A percentile compares a stretch with the other conserved stretches of the same genome.
phyloP scores from a whole-genome alignment of 1,140 invertebrate species.

The Bombus sibiricus region DNA sequence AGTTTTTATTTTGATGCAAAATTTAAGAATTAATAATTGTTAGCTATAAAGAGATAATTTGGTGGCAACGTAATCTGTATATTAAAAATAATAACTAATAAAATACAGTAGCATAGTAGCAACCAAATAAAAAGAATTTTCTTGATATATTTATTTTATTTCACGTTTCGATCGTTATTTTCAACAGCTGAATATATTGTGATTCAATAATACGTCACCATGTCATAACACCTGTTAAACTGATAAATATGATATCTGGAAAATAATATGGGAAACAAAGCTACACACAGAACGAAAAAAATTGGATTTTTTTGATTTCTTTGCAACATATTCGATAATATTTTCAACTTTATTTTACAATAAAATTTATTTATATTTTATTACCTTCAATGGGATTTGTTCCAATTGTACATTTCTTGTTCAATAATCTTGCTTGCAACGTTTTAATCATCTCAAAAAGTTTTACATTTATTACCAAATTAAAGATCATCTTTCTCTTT shows the following conservation, averaged over 20 bases:
- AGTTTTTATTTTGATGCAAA: background rate
- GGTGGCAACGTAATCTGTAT: background rate
- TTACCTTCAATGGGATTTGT: background rate
- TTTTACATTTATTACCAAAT: no score
- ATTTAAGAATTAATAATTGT: background rate
- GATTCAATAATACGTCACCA: background rate
- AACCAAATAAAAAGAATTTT: background rate
- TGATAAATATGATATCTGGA: background rate
- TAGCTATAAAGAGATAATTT: background rate
- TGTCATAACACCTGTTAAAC: background rate
- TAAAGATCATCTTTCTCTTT: no score
- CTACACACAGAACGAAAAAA: background rate
- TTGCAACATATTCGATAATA: background rate
- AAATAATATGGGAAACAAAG: background rate
- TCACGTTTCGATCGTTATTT: background rate
- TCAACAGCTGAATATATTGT: background rate
- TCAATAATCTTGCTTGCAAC: no score
- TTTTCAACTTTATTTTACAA: background rate
- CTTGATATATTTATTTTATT: background rate
- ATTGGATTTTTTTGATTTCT: background rate
- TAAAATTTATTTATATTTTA: background rate
- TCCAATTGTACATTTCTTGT: background rate
- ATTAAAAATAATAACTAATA: background rate
- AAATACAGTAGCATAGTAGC: background rate
- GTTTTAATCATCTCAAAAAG: no score